These are phyloP conservation scores for Polietes domitor DNA, from an alignment of 2,888 invertebrate genomes.

Conservation along the genomic window DNA sequence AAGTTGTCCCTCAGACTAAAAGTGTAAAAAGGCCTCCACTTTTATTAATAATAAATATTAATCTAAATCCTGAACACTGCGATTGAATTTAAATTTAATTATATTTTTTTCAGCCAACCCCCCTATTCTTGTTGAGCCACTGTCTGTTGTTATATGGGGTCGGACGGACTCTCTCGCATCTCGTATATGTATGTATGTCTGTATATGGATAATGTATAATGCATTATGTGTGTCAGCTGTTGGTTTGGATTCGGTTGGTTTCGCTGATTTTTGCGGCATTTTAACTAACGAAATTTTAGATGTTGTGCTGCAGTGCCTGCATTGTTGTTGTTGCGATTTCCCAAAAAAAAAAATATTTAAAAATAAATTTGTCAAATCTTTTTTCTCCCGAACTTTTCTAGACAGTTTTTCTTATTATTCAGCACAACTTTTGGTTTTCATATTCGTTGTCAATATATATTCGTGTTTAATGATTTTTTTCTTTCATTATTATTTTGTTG, in stretches of 20 bases:
- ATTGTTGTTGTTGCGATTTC: neutral
- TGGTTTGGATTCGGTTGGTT: conserved; percentile 23
- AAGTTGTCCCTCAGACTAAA: no score
- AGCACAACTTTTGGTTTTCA: neutral
- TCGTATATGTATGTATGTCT: neutral
- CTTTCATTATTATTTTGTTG: neutral
- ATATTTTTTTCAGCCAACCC: no score
- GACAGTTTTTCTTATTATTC: neutral
- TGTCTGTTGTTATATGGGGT: neutral
- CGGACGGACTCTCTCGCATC: neutral
- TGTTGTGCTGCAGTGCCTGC: no score
- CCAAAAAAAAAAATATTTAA: conserved; percentile 18
- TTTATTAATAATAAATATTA: no score
- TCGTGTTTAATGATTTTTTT: neutral
- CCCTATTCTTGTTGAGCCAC: neutral
- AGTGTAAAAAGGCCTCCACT: no score
- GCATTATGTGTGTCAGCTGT: conserved; percentile 55
- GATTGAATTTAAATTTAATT: no score
- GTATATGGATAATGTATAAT: neutral
- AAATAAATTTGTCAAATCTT: conserved; percentile 14
- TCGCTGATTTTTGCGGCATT: conserved; percentile 50
- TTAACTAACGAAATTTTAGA: neutral
- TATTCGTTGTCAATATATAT: no score
- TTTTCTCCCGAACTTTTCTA: neutral
- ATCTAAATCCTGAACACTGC: no score